Base-by-base conservation (phyloP, 2,888 invertebrate species). In the Rhynchonema sp. region DNA sequence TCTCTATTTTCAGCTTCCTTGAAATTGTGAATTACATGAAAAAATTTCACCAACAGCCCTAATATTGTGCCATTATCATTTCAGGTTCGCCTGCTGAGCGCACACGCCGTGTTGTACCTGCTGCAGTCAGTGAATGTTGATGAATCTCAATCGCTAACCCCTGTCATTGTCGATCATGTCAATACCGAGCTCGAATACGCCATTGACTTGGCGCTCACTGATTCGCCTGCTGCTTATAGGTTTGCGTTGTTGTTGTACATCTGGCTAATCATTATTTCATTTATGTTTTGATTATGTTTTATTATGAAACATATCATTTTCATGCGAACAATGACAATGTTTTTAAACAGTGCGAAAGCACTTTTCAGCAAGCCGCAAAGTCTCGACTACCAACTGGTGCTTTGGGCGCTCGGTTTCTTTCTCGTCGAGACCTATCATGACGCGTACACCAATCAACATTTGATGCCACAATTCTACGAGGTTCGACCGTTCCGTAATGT, bases 351-450 rank as follows among this genome's bases (percentile, higher is more conserved):
- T n/a, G n/a, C n/a, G n/a, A n/a, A n/a, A n/a, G n/a, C n/a, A 6
- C 38, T 38, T 57, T 46, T 46, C 20, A 59, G 62, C 22, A 58
- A 60, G 27, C 62, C 62, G 23, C 72, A 74, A 59, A 76, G 75
- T 66, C 81, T 82, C 69, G 81, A 82, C 64, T 84, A 85, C 70
- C 79, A 81, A 59, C 75, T 84, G 64, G 75, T 82, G 57, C 79
- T 85, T 69, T 86, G 85, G 84, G 80, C 84, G 30, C 74, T 84
- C 57, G 81, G 83, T 57, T 85, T 85, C 74, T 84, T 83, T 74
- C 75, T 86, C 62, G 77, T 85, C 67, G 86, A 86, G 74, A 74
- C 75, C 61, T 74, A 72, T 64, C 69, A 69, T 28, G 70, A 72
- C 25, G 82, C 82, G 70, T 77, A 83, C 46, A 81, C 82, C 63